Evolutionary conservation across 23 tunicate species (phyloP), one percentile per base, ranked within the genome.

Genomic region (Halocynthia roretzi): DNA sequence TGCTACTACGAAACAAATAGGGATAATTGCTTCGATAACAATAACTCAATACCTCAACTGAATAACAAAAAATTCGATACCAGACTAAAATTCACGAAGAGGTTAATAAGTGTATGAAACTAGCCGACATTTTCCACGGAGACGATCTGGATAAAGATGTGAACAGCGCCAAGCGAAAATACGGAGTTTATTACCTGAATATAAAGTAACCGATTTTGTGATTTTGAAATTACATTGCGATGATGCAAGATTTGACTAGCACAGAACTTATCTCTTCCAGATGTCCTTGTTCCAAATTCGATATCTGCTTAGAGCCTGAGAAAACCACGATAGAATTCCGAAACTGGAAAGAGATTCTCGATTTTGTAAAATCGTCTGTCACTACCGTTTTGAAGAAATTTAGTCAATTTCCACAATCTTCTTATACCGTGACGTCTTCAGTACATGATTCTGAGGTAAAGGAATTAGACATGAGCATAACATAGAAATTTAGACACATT

Each of bases 261-360:
- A 11, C 21, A 2, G 12, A 68, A 12, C 19, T 22, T 40, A 8
- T 14, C 8, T 22, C 6, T 61, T 77, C 21, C 61, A 84, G 89
- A 50, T 84, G 89, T 61, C 62, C 80, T 14, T 53, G 53, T 40
- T 23, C 23, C 15, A 64, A 75, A 73, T 84, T 61, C 62, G 89
- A 84, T 60, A 78, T 84, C 48, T 58, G 74, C 8, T 51, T 71
- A 0, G 83, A 78, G 62, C 83, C 83, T 1, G 57, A n/a, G 8
- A 84, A 84, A 78, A 78, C 83, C 8, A 62, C 51, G 60, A 61
- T 78, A 9, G 80, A 78, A 52, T 84, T 84, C 71, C 53, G 54
- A n/a, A 70, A 84, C 67, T 78, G 79, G 89, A 22, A 74, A n/a
- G 8, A 53, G 14, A 48, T 74, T 8, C 56, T 54, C 20, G 80